A percentile compares a stretch with the other conserved stretches of the same genome.
phyloP scores from a whole-genome alignment of 53 echinoderm and acorn worm species.

The Pentamera pediparva region DNA sequence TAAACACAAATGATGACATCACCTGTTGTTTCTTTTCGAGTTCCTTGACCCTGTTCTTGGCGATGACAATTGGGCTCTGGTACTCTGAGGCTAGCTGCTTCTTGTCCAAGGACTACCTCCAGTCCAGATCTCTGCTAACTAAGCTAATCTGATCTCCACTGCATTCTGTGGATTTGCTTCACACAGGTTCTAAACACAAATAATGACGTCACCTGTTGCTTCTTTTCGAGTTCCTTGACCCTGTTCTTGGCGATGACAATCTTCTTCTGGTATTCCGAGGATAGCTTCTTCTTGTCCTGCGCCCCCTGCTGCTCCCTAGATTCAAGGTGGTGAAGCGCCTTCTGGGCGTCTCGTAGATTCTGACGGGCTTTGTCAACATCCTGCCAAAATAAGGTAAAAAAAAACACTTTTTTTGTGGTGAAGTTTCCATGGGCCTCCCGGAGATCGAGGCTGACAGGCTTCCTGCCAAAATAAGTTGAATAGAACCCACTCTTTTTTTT shows the following conservation, averaged over 20 bases:
- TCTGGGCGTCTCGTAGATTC: conserved; percentile 69
- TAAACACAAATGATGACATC: no score
- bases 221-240: conserved; percentile 79
- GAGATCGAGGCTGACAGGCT: no score
- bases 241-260: conserved; percentile 66
- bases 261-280: conserved; percentile 70
- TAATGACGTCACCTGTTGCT: conserved; percentile 88
- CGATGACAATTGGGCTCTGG: conserved; percentile 65
- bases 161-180: no score
- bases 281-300: conserved; percentile 63
- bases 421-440: no score
- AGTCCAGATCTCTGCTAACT: no score
- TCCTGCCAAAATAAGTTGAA: no score
- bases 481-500: no score
- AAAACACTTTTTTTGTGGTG: not conserved
- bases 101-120: conserved; percentile 55
- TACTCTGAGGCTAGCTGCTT: conserved; percentile 66
- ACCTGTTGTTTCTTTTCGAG: conserved; percentile 90
- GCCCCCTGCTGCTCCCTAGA: conserved; percentile 58
- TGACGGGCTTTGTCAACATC: conserved; percentile 59
- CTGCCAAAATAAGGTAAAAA: conserved; percentile 15
- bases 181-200: no score
- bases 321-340: conserved; percentile 61
- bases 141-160: no score
- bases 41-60: conserved; percentile 69